A percentile compares a stretch with the other conserved stretches of the same genome.
Conservation (phyloP, 2,888 invertebrate genomes). For the Lydus trimaculatus region DNA sequence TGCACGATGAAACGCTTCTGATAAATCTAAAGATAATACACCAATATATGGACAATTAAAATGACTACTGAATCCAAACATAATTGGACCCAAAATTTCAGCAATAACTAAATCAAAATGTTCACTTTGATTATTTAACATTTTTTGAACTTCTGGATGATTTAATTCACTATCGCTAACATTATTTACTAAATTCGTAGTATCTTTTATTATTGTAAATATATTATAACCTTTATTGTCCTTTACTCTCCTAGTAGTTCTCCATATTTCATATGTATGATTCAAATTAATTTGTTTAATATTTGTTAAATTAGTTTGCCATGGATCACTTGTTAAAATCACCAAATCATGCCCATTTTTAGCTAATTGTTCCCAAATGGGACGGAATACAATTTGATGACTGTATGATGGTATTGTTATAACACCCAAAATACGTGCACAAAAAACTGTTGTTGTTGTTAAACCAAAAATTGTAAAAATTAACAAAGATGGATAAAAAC, state of each 20-base stretch:
- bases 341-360: conserved; percentile 43
- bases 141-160: conserved; percentile 39
- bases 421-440: conserved; percentile 39
- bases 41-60: conserved; percentile 50
- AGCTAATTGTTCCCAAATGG: conserved; percentile 42
- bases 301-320: conserved; percentile 23
- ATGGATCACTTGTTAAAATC: conserved; percentile 39
- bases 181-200: conserved; percentile 18
- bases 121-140: conserved; percentile 51
- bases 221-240: neutral
- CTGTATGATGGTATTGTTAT: conserved; percentile 40
- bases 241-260: neutral
- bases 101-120: conserved; percentile 50
- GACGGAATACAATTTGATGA: conserved; percentile 44
- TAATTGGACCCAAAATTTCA: conserved; percentile 42
- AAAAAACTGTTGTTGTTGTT: too few species aligned
- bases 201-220: neutral
- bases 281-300: conserved; percentile 34
- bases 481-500: too few species aligned
- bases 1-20: conserved; percentile 35
- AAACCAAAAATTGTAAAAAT: too few species aligned
- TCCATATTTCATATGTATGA: conserved; percentile 27
- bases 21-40: conserved; percentile 44
- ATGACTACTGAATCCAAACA: conserved; percentile 43
- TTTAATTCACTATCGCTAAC: conserved; percentile 36